Evolutionary conservation across 1,140 invertebrate genomes (phyloP), one percentile per base, ranked within the genome.

Genomic region (Heliconius congener): DNA sequence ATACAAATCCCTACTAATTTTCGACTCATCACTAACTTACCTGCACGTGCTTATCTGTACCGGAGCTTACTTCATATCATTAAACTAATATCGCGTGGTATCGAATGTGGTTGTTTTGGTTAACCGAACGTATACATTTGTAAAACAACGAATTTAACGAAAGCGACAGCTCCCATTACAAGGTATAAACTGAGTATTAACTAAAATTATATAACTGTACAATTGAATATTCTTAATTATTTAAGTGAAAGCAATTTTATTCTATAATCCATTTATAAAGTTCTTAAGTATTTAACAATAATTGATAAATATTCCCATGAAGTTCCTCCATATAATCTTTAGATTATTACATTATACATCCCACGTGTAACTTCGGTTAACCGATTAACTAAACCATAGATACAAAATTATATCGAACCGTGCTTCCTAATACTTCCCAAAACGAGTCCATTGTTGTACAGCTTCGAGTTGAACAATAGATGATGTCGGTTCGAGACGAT

Each of bases 11-110:
- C 39, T 87, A 94, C 91, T 94, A 94, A 94, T 87, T 92, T 93
- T 93, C 91, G 92, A 92, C 93, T 94, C 93, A 90, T 92, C 91
- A 92, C 91, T 94, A 94, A 94, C 90, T 88, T 75, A 81, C 79
- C 86, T 89, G 90, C 88, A 90, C 87, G 83, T 86, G 83, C 83
- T 87, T 81, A 78, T 85, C 80, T 84, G 77, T 80, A 80, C 79
- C 39, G 71, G 72, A 76, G 71, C 74, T 88, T 84, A 88, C 86
- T 90, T 85, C 90, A 91, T 84, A 71, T 39, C 76, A 83, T 79
- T 57, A 70, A 46, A 79, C 79, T 83, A 76, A 81, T 80, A 75
- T 19, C 70, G 30, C 70, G 70, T 71, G 13, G 19, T 57, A 57
- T 57, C 19, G 1, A 2, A 57, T 2, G n/a, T 23, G n/a, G 55